Conservation (phyloP, 2,113 vertebrate species). For the Myotis lucifugus region DNA sequence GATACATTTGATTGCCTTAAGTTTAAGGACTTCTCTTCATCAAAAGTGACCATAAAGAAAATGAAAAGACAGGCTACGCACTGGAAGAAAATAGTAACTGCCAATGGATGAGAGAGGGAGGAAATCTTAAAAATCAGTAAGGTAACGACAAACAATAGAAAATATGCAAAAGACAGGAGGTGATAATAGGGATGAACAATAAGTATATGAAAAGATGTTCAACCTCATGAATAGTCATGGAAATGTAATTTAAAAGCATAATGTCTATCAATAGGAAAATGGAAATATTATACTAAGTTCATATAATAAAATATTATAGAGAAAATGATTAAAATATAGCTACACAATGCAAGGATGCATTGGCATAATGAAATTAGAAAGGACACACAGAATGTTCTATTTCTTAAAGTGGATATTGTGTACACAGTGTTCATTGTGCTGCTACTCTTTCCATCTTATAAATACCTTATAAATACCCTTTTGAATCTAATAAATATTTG, state of each 20-base stretch:
- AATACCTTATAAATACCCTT: neutral
- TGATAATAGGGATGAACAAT: neutral
- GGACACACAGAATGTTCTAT: neutral
- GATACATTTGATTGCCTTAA: neutral
- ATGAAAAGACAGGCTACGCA: neutral
- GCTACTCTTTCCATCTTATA: neutral
- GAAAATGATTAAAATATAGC: neutral
- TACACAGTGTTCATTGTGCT: neutral
- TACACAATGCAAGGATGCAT: neutral
- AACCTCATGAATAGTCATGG: neutral
- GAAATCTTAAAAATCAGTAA: neutral
- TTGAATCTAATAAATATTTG: neutral
- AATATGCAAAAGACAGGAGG: neutral
- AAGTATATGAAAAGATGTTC: neutral
- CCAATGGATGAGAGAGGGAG: neutral
- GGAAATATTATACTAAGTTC: neutral
- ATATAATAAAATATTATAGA: neutral
- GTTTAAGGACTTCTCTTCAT: slow-evolving; percentile 16
- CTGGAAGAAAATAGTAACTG: neutral
- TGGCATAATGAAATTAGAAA: neutral
- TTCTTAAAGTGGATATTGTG: neutral
- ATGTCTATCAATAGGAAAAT: neutral
- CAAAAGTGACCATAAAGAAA: slow-evolving; percentile 17
- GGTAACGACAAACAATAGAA: neutral
- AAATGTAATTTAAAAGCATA: slow-evolving; percentile 23